Evolutionary conservation across 2,888 invertebrate genomes (phyloP).

Genomic region (Drosophila meridiana): DNA sequence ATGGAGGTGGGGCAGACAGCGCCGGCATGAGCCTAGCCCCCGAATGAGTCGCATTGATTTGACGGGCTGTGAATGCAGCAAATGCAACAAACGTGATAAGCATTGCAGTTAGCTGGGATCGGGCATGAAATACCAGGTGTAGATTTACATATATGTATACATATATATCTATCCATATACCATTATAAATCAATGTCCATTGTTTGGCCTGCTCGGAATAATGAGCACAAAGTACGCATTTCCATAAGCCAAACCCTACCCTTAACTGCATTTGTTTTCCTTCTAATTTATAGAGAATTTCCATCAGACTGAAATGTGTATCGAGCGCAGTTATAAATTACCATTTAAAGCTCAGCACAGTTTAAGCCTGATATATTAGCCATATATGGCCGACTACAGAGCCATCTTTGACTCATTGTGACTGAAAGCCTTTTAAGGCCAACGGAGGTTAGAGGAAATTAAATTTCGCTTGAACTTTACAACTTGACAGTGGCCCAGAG

Average conservation of each 20-base stretch:
- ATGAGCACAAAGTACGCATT: conserved; percentile 15
- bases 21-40: conserved; percentile 29
- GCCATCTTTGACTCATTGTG: neutral
- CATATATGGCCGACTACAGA: neutral
- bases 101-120: conserved; percentile 29
- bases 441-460: neutral
- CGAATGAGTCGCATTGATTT: conserved; percentile 30
- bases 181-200: conserved; percentile 31
- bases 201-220: conserved; percentile 38
- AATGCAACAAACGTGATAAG: conserved; percentile 40
- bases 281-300: neutral
- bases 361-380: neutral
- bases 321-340: neutral
- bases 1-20: conserved; percentile 3
- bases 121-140: conserved; percentile 18
- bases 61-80: conserved; percentile 12
- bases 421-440: neutral
- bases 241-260: neutral
- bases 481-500: conserved; percentile 1
- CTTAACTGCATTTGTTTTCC: neutral
- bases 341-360: neutral
- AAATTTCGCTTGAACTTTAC: conserved; percentile 8
- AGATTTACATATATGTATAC: neutral
- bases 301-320: neutral
- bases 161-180: neutral